phyloP scores from a whole-genome alignment of 2,113 vertebrate species.

The Microcebus murinus region DNA sequence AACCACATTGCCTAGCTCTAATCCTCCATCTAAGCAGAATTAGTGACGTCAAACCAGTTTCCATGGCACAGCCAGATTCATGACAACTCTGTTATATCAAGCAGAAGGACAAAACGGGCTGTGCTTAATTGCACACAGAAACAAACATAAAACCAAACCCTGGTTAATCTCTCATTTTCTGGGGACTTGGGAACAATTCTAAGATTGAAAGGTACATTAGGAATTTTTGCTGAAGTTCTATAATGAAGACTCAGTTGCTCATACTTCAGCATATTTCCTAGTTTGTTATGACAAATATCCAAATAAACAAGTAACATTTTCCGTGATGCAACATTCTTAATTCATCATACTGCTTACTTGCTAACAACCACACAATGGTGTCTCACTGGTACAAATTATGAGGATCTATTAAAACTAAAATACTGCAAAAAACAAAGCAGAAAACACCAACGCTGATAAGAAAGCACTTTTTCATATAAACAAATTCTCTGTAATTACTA shows the following conservation, averaged over 20 bases:
- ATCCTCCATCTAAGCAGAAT: slow-evolving; percentile 73
- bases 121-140: slow-evolving; percentile 57
- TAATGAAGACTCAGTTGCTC: slow-evolving; percentile 48
- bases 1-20: slow-evolving; percentile 58
- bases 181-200: slow-evolving; percentile 60
- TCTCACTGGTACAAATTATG: neutral
- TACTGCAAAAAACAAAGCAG: neutral
- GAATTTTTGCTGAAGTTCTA: slow-evolving; percentile 45
- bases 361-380: neutral
- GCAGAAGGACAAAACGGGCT: slow-evolving; percentile 70
- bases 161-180: slow-evolving; percentile 62
- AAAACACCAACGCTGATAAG: neutral
- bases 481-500: neutral
- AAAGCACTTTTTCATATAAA: neutral
- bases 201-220: slow-evolving; percentile 38
- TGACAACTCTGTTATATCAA: slow-evolving; percentile 67
- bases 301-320: slow-evolving; percentile 48
- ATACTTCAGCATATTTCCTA: neutral
- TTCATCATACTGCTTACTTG: neutral
- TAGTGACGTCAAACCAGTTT: slow-evolving; percentile 75
- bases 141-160: slow-evolving; percentile 62
- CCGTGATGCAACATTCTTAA: slow-evolving; percentile 22
- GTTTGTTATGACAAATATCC: slow-evolving; percentile 48
- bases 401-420: slow-evolving; percentile 47
- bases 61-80: slow-evolving; percentile 74